Evolutionary conservation across 2,888 invertebrate species (phyloP).

Genomic region (Perdita meconis): DNA sequence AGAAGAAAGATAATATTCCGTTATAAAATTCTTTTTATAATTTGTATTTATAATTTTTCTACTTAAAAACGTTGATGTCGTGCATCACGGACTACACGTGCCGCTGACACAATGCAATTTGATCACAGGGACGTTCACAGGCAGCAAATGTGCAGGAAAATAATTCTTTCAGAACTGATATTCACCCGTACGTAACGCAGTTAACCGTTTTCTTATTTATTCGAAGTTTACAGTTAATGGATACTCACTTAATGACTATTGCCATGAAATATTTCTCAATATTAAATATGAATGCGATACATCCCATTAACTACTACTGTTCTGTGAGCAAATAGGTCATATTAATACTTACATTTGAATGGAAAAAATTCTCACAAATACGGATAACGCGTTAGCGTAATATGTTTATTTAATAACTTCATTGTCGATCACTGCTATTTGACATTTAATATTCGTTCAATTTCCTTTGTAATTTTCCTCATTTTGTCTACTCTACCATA

Average conservation of each 20-base stretch:
- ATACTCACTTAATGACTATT: not conserved
- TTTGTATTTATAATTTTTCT: too few relatives aligned
- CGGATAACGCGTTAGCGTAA: not conserved
- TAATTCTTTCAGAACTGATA: too few relatives aligned
- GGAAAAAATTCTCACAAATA: not conserved
- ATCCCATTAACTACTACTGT: not conserved
- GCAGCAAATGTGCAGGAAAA: too few relatives aligned
- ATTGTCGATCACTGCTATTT: not conserved
- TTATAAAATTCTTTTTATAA: too few relatives aligned
- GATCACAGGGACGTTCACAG: too few relatives aligned
- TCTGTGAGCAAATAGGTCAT: not conserved
- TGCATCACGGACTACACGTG: too few relatives aligned
- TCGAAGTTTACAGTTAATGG: not conserved
- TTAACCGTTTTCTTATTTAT: not conserved
- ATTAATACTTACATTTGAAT: conserved; percentile 7
- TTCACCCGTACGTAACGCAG: too few relatives aligned
- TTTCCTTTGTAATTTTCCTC: conserved; percentile 5
- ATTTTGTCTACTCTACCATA: conserved; percentile 1
- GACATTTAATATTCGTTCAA: conserved; percentile 5
- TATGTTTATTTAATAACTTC: conserved; percentile 5
- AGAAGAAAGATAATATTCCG: too few relatives aligned
- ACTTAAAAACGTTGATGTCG: too few relatives aligned
- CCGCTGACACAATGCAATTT: too few relatives aligned
- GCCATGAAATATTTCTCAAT: not conserved
- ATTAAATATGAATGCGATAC: conserved; percentile 9